Percentiles rank a stretch among this genome's conserved stretches.
Conservation (phyloP, 2,113 vertebrate species). For the Donacobius atricapilla region DNA sequence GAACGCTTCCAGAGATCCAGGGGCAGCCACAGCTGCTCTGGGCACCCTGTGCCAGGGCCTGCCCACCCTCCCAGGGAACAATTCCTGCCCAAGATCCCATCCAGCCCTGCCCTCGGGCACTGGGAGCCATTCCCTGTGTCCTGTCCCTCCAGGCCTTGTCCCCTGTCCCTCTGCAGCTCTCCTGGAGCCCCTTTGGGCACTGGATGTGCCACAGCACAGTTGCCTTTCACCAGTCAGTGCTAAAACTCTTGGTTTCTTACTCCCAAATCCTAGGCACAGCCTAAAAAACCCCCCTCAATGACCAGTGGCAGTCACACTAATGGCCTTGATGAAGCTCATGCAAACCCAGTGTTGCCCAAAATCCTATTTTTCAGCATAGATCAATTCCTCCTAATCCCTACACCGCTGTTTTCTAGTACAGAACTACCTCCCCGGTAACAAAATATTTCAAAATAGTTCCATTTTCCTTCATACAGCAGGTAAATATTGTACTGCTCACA, state of each 20-base stretch:
- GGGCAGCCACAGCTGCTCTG: not conserved
- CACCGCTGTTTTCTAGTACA: not conserved
- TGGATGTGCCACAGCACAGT: not conserved
- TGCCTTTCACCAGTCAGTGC: not conserved
- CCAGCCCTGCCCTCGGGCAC: rapidly evolving
- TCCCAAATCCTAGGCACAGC: not conserved
- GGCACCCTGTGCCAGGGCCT: not conserved
- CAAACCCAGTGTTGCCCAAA: not conserved
- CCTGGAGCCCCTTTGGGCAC: not conserved
- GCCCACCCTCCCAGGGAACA: rapidly evolving
- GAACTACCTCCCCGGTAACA: not conserved
- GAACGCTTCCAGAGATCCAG: not conserved
- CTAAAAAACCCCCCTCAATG: not conserved
- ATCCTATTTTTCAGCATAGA: not conserved
- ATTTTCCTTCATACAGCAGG: not conserved
- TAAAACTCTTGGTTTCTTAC: not conserved
- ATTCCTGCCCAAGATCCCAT: not conserved
- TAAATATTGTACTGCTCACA: not conserved
- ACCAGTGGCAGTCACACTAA: not conserved
- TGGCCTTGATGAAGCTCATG: not conserved
- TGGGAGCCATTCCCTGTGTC: not conserved
- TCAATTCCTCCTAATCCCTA: not conserved
- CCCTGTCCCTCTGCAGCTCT: not conserved
- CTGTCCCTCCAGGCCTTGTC: not conserved
- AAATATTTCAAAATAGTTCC: not conserved